Evolutionary conservation across 2,113 vertebrate genomes (phyloP), one percentile per base, ranked within the genome.

Genomic region (Eulacestoma nigropectus): DNA sequence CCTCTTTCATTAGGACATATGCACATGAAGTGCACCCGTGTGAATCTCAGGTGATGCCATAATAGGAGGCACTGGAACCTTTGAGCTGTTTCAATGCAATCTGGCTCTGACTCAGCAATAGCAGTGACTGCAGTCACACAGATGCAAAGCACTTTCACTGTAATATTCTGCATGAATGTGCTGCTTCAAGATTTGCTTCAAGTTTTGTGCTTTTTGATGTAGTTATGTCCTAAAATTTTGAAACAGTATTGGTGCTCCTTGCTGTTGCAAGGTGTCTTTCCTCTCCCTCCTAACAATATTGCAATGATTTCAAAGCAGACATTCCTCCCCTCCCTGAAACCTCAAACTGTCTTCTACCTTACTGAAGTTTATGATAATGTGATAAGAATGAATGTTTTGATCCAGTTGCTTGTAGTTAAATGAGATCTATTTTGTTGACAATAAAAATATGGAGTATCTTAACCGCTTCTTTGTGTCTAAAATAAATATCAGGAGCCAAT

Each of bases 341-440:
- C 33, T 87, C 46, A 88, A 69, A 32, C 42, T 52, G 23, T 75
- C 33, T 67, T 90, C 42, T 86, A 1, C 0, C 0, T n/a, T 62
- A 74, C 16, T 57, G 67, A 83, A 93, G 29, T 95, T 93, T 52
- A 52, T 90, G 72, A 46, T 82, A 82, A 83, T 81, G 26, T 84
- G 62, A 87, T 60, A 63, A 87, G 33, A 91, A 86, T 84, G 9
- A 87, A 73, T 78, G 23, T 75, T 93, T 93, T 92, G 62, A 95
- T 92, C 41, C 42, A 68, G 39, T 83, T 92, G 17, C 74, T 72
- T 93, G n/a, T 87, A 75, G 67, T 49, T 53, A 84, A 92, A 87
- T 53, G 44, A 84, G 32, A 87, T 60, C 4, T 78, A 49, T 90
- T 95, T 87, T 93, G 35, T 73, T 92, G 62, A 92, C 59, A 96